Conservation (phyloP, 2,888 invertebrate genomes). For the Rhogogaster chlorosoma region DNA sequence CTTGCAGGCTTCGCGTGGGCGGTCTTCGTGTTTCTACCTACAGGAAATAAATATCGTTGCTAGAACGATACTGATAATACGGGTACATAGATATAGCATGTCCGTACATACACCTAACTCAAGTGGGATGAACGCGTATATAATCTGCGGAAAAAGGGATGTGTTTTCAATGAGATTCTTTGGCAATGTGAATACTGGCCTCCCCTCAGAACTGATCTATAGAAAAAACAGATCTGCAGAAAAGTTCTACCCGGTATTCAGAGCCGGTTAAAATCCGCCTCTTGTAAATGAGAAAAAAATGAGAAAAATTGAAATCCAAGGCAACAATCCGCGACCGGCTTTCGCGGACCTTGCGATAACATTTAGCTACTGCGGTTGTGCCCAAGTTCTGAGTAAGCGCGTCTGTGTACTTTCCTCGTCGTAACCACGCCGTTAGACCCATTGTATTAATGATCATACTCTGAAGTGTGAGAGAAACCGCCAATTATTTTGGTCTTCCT, state of each 20-base stretch:
- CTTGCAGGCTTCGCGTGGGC: slow-evolving; percentile 24
- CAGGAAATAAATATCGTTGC: slow-evolving; percentile 41
- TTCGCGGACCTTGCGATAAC: slow-evolving; percentile 23
- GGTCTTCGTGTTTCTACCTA: slow-evolving; percentile 32
- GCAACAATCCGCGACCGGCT: slow-evolving; percentile 10
- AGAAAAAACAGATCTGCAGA: background rate
- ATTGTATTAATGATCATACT: slow-evolving; percentile 1
- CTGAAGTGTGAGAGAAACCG: slow-evolving; percentile 26
- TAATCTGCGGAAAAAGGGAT: background rate
- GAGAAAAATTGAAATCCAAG: slow-evolving; percentile 15
- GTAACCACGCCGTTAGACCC: slow-evolving; percentile 9
- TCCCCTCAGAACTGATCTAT: background rate
- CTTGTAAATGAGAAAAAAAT: background rate
- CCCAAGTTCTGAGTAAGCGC: background rate
- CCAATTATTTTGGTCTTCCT: slow-evolving; percentile 27
- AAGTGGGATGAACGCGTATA: slow-evolving; percentile 13
- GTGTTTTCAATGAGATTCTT: background rate
- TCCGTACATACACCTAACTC: background rate
- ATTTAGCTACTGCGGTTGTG: background rate
- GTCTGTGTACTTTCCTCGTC: background rate
- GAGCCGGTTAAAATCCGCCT: background rate
- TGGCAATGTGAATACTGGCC: background rate
- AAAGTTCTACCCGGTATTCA: background rate
- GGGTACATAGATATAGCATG: background rate
- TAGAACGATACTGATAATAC: slow-evolving; percentile 33